These are phyloP conservation scores for Hipposideros armiger DNA, from an alignment of 2,113 vertebrate genomes.

Conservation along the genomic window DNA sequence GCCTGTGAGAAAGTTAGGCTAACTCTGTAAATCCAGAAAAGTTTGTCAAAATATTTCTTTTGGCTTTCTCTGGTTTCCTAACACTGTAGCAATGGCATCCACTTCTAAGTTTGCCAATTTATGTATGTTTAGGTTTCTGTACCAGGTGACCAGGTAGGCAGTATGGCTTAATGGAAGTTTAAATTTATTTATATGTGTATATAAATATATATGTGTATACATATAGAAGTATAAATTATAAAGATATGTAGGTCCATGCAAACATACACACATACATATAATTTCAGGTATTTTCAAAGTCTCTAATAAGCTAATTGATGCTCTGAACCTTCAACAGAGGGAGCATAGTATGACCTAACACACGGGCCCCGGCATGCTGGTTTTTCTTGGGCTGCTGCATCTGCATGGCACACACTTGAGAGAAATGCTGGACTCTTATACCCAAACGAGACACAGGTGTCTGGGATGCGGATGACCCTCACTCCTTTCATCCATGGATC, in stretches of 20 bases:
- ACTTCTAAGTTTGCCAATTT: slow-evolving; percentile 7
- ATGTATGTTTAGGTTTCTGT: neutral
- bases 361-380: neutral
- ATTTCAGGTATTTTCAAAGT: neutral
- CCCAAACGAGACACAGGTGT: neutral
- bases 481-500: neutral
- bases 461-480: neutral
- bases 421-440: neutral
- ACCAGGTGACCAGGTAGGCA: neutral
- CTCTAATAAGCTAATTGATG: neutral
- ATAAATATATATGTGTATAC: neutral
- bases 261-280: neutral
- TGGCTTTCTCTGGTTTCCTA: neutral
- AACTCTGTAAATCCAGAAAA: neutral
- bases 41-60: neutral
- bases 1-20: neutral
- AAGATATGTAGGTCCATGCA: neutral
- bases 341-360: neutral
- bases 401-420: neutral
- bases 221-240: neutral
- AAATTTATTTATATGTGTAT: neutral
- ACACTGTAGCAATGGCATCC: neutral
- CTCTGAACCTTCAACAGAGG: neutral
- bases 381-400: neutral
- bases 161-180: neutral